Percentiles rank a stretch among this genome's conserved stretches.
Conservation (phyloP, 1,140 invertebrate species). For the Ceratosolen solmsi region DNA sequence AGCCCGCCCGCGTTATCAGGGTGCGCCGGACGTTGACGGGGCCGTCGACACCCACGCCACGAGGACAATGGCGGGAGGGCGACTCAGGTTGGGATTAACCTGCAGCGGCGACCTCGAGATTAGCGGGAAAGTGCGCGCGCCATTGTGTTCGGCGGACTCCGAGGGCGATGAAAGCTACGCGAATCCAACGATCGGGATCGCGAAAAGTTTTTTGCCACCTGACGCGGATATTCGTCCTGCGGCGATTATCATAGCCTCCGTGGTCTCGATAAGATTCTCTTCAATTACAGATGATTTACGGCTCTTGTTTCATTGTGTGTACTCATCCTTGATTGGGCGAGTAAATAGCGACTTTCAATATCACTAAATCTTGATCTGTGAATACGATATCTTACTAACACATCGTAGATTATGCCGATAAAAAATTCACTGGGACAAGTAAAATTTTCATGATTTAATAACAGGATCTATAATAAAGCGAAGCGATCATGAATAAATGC, state of each 20-base stretch:
- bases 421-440: background rate
- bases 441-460: background rate
- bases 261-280: background rate
- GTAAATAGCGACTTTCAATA: too few species aligned
- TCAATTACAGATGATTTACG: background rate
- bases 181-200: background rate
- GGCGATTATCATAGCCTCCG: background rate
- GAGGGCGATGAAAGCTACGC: background rate
- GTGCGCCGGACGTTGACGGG: conserved; percentile 67
- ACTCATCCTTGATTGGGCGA: background rate
- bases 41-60: conserved; percentile 68
- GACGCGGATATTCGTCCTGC: background rate
- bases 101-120: conserved; percentile 5
- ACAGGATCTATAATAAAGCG: background rate
- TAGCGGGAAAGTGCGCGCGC: background rate
- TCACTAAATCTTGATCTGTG: background rate
- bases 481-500: too few species aligned
- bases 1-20: conserved; percentile 51
- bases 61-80: background rate
- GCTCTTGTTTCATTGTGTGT: background rate
- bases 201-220: background rate
- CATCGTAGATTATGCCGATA: background rate
- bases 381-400: background rate
- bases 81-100: background rate
- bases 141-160: conserved; percentile 18